A percentile compares a stretch with the other conserved stretches of the same genome.
These are phyloP conservation scores for Eudasyphora cyanicolor DNA, from an alignment of 2,888 invertebrate genomes.

Conservation along the genomic window DNA sequence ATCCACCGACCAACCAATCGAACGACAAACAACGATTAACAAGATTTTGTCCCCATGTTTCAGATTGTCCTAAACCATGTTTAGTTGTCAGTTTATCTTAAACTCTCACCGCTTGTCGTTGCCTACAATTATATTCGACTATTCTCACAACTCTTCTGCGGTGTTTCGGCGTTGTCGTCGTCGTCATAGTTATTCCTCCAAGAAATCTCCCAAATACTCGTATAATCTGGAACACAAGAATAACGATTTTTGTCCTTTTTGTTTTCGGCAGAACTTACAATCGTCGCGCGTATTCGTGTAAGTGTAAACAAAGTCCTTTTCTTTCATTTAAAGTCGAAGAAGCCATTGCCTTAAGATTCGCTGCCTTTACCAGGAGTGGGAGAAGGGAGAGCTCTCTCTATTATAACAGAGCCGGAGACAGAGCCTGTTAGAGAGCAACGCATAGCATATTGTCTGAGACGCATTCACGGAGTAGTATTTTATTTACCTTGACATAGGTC, in stretches of 20 bases:
- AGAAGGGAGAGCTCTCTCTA: no score
- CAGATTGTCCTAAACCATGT: conserved; percentile 24
- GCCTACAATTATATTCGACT: conserved; percentile 18
- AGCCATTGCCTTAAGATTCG: background rate
- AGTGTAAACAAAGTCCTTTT: background rate
- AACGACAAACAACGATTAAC: no score
- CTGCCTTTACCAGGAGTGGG: no score
- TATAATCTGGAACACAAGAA: conserved; percentile 14
- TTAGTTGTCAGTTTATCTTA: conserved; percentile 76
- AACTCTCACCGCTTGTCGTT: conserved; percentile 74
- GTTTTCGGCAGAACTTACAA: background rate
- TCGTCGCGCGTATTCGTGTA: background rate
- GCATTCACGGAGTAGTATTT: conserved; percentile 54
- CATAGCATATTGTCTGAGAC: background rate
- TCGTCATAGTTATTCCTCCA: background rate
- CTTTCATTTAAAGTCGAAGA: background rate
- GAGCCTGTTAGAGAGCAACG: background rate
- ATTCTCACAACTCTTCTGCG: background rate
- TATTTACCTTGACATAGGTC: conserved; percentile 64
- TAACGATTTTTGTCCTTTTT: background rate
- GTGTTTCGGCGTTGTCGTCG: background rate
- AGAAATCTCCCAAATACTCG: background rate
- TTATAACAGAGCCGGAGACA: background rate
- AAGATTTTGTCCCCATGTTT: background rate
- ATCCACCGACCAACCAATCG: no score